Conservation (phyloP, 2,888 invertebrate species). For the Theretra japonica region DNA sequence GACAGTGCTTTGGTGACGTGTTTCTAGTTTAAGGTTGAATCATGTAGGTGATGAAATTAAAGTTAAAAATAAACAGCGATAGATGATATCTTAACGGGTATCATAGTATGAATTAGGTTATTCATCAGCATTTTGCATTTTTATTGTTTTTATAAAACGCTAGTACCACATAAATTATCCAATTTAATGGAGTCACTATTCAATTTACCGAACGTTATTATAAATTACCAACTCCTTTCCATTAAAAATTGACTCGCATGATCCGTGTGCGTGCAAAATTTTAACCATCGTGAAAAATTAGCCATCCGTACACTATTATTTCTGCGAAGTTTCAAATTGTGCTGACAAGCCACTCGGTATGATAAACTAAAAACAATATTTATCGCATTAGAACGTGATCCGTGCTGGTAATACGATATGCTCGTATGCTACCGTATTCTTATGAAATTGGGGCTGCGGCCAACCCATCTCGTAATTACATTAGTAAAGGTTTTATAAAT, state of each 20-base stretch:
- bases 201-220: constrained; percentile 39
- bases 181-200: constrained; percentile 28
- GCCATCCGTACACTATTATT: constrained; percentile 5
- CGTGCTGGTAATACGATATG: constrained; percentile 63
- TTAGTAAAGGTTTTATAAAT: constrained; percentile 38
- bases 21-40: too few relatives aligned
- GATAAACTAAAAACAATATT: constrained; percentile 42
- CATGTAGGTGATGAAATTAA: too few relatives aligned
- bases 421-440: constrained; percentile 64
- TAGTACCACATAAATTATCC: neutral
- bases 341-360: constrained; percentile 14
- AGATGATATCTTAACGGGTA: too few relatives aligned
- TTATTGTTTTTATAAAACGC: neutral
- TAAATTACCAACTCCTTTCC: constrained; percentile 27
- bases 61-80: too few relatives aligned
- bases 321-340: constrained; percentile 24
- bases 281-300: constrained; percentile 19
- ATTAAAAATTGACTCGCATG: constrained; percentile 19
- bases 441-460: constrained; percentile 59
- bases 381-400: constrained; percentile 56
- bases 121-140: neutral
- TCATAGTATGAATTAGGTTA: too few relatives aligned
- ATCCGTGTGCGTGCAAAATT: constrained; percentile 25
- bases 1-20: too few relatives aligned
- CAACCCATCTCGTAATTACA: constrained; percentile 33